A percentile compares a stretch with the other conserved stretches of the same genome.
Conservation (phyloP, 2,797 vertebrate species). For the Myotis planiceps region DNA sequence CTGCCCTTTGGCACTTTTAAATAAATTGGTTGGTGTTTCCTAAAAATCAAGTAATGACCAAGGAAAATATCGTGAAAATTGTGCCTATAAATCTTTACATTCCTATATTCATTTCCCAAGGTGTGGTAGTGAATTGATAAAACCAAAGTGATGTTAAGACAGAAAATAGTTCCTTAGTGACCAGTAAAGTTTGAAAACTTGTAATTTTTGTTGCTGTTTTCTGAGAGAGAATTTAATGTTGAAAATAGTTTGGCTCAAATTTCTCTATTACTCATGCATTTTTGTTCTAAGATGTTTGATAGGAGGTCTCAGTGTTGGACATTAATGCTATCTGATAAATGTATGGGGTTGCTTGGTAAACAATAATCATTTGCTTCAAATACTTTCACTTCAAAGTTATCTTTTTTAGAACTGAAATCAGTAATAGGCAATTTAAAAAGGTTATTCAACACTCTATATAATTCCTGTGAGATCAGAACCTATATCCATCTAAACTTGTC, state of each 20-base stretch:
- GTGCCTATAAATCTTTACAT: constrained; percentile 46
- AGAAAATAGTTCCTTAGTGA: constrained; percentile 56
- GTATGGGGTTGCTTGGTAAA: neutral
- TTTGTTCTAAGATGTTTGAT: constrained; percentile 53
- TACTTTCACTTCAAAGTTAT: constrained; percentile 69
- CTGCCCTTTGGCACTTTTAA: constrained; percentile 40
- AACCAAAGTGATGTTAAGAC: constrained; percentile 44
- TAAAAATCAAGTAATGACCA: constrained; percentile 46
- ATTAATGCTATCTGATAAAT: constrained; percentile 34
- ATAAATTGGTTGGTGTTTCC: constrained; percentile 29
- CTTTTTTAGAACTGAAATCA: constrained; percentile 67
- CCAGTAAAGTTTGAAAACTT: constrained; percentile 51
- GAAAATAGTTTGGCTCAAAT: constrained; percentile 52
- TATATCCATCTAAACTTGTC: constrained; percentile 31
- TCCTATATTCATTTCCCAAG: constrained; percentile 40
- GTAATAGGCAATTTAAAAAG: constrained; percentile 72
- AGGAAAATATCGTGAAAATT: constrained; percentile 62
- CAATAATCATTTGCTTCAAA: constrained; percentile 73
- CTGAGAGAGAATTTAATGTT: constrained; percentile 38
- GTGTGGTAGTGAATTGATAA: constrained; percentile 53
- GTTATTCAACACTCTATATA: constrained; percentile 76
- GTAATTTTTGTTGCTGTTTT: constrained; percentile 24
- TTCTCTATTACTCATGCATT: constrained; percentile 50
- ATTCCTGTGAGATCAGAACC: constrained; percentile 78
- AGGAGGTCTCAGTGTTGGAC: neutral